Conservation (phyloP, 2,797 vertebrate species). For the Syngnathus rostellatus region DNA sequence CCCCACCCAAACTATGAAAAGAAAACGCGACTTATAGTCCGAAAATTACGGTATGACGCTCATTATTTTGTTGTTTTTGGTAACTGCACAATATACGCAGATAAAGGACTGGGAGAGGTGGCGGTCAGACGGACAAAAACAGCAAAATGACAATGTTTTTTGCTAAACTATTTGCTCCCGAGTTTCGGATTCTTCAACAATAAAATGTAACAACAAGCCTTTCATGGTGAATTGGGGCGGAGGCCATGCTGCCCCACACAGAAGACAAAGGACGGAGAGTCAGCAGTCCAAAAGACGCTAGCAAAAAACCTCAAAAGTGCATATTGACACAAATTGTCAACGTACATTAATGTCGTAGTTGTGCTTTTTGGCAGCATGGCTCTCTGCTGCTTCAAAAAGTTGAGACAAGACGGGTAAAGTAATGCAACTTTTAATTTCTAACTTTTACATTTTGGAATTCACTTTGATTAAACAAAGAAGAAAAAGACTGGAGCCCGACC, state of each 20-base stretch:
- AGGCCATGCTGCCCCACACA: not conserved
- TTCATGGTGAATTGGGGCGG: not conserved
- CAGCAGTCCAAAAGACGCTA: not conserved
- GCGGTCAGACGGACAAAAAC: not conserved
- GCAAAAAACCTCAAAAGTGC: not conserved
- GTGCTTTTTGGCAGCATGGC: not conserved
- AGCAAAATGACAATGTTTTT: not conserved
- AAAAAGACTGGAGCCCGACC: not conserved
- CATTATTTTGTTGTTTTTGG: not conserved
- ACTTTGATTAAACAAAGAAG: not conserved
- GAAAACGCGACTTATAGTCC: no score
- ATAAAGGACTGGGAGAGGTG: not conserved
- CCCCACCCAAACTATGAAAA: no score
- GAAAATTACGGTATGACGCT: no score
- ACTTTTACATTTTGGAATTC: no score
- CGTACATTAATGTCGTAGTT: no score
- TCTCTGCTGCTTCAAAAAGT: not conserved
- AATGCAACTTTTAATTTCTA: no score
- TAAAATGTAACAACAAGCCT: not conserved
- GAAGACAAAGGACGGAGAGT: not conserved
- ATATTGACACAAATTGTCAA: no score
- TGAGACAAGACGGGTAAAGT: not conserved
- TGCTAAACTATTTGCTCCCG: not conserved
- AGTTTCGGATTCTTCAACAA: not conserved
- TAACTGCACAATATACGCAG: not conserved